Base-by-base conservation (phyloP, 2,113 vertebrate genomes). In the Eulemur macaco region DNA sequence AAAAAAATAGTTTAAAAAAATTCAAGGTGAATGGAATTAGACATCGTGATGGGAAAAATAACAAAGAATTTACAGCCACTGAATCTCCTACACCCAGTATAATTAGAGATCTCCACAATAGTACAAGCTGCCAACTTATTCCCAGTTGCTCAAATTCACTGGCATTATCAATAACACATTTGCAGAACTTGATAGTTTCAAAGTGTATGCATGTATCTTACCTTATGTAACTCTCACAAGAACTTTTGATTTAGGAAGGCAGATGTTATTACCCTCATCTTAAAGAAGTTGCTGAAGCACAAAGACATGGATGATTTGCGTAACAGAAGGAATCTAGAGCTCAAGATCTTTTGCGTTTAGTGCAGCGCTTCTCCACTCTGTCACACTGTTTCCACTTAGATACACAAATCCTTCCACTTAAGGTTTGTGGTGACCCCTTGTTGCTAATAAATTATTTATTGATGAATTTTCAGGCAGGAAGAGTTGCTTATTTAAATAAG, bases 391-490 rank as follows among this genome's bases (percentile, higher is more conserved):
- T 94, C 56, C 39, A 25, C 63, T 34, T 58, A 39, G 10, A 18
- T n/a, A 29, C 6, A n/a, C 64, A 90, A 42, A 77, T 63, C 6
- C 25, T 60, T 47, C 58, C 52, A 20, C 29, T 42, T 39, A 54
- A 88, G 64, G 56, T 73, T 78, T 27, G 21, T 54, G 11, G 56
- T n/a, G 14, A 56, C 1, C 42, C 7, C 29, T 64, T 47, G 25
- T 69, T 90, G 58, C 52, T 86, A 93, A 86, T 86, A 68, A 97
- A 95, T 56, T 93, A 50, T 54, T 90, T 66, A 77, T 81, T 84
- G 82, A 74, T 52, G 60, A 54, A 66, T 92, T 92, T 76, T 60
- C 80, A 56, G 64, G 29, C 6, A 85, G 74, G 64, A 86, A 94
- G 52, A 90, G 42, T 39, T 82, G 14, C 60, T 3, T 74, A 68